Percentiles rank a stretch among this genome's conserved stretches.
These are phyloP conservation scores for Cisticola juncidis DNA, from an alignment of 2,113 vertebrate genomes.

Conservation along the genomic window DNA sequence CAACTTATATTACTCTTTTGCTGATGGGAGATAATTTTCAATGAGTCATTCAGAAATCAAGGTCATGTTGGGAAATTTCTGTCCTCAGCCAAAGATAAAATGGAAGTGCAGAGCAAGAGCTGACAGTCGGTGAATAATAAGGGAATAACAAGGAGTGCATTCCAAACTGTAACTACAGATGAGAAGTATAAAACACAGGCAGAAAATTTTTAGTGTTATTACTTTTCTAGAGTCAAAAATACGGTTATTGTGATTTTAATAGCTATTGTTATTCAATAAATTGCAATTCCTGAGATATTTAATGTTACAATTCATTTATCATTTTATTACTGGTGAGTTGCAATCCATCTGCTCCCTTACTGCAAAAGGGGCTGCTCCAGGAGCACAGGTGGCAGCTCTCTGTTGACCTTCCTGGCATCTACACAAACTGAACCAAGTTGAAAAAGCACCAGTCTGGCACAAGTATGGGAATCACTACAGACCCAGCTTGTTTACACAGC, in stretches of 20 bases:
- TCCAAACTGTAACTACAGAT: not conserved
- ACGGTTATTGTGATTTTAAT: not conserved
- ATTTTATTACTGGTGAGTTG: not conserved
- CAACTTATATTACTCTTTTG: not conserved
- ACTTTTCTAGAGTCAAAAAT: not conserved
- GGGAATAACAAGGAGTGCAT: not conserved
- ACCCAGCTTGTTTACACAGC: not conserved
- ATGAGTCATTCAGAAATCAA: not conserved
- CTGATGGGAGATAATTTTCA: not conserved
- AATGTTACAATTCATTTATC: not conserved
- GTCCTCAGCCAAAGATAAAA: not conserved
- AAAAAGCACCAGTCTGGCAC: not conserved
- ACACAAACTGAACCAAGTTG: not conserved
- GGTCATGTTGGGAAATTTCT: not conserved
- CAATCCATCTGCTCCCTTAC: not conserved
- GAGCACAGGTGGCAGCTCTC: not conserved
- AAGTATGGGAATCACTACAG: not conserved
- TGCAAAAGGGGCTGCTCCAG: not conserved
- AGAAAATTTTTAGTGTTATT: not conserved
- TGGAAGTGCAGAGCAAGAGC: not conserved
- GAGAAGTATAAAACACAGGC: not conserved
- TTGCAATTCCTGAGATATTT: not conserved
- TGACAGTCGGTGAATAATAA: not conserved
- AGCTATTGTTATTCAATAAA: not conserved
- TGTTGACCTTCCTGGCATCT: not conserved